Evolutionary conservation across 2,113 vertebrate genomes (phyloP), one percentile per base, ranked within the genome.

Genomic region (Syngnathus scovelli): DNA sequence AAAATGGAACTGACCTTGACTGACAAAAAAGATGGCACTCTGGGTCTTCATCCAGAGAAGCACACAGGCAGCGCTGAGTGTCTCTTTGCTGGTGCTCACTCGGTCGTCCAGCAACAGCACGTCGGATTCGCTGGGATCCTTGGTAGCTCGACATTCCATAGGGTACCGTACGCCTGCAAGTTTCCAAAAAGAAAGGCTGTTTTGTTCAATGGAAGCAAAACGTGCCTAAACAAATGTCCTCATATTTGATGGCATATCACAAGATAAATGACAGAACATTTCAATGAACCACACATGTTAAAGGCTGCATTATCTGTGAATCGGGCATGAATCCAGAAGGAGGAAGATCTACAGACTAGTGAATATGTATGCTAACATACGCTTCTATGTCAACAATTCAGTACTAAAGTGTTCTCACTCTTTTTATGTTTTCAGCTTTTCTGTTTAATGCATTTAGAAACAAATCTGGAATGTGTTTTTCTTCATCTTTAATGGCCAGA

Each of bases 91-190:
- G 38, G 0, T 0, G 36, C 33, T 77, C 56, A 7, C 63, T 1
- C 16, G 9, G 19, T 43, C 33, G 68, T 61, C 9, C 59, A 9
- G 7, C 33, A 39, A 46, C 71, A 21, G 79, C 81, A 19, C 90
- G 88, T 27, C 73, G 85, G 65, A 78, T 37, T 56, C 89, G 68
- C 80, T 87, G 85, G 51, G 63, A 69, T 70, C 88, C 86, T 54
- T 76, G 80, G 78, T 90, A 89, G 79, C 77, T 89, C 0, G 89
- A 91, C 83, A 91, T 88, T 48, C 89, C 90, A 49, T 92, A 90
- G 7, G 86, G 89, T 51, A 91, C 88, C 1, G 82, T 89, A 37
- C 78, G 89, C 67, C 90, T 91, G 61, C 64, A 49, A 36, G 15
- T 55, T 8, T 21, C 56, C 67, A 71, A 80, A 60, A 65, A 59